A percentile compares a stretch with the other conserved stretches of the same genome.
Evolutionary conservation across 2,113 vertebrate genomes (phyloP).

Genomic region (Saguinus imperator): DNA sequence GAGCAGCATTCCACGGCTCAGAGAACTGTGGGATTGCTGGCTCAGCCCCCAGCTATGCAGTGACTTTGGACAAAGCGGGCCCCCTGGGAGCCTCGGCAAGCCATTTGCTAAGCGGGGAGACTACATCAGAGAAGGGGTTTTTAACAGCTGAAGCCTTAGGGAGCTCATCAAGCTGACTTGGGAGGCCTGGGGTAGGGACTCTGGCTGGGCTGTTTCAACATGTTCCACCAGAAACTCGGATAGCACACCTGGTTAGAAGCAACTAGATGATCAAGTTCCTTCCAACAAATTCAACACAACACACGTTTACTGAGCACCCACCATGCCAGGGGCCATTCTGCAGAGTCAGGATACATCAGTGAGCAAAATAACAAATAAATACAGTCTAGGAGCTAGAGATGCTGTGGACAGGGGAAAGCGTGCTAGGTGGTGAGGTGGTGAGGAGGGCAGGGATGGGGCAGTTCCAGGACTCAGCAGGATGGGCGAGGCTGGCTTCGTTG

Average conservation of each 20-base stretch:
- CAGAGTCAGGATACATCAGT: background rate
- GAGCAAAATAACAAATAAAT: background rate
- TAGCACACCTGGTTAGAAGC: slow-evolving; percentile 8
- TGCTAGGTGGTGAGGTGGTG: rapidly evolving
- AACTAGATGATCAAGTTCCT: background rate
- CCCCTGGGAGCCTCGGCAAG: background rate
- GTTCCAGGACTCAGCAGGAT: background rate
- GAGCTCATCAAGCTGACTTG: background rate
- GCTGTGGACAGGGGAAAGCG: background rate
- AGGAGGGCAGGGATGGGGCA: background rate
- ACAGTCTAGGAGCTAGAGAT: background rate
- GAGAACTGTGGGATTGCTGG: background rate
- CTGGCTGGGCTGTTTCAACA: background rate
- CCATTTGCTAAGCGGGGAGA: no score
- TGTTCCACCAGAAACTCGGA: background rate
- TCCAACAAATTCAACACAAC: background rate
- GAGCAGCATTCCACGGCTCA: background rate
- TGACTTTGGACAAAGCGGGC: background rate
- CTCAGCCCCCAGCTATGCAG: background rate
- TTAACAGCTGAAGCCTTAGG: background rate
- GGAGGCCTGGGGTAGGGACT: background rate
- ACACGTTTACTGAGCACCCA: background rate
- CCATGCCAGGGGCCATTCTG: background rate
- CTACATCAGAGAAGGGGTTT: background rate
- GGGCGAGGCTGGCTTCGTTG: background rate